A percentile compares a stretch with the other conserved stretches of the same genome.
These are phyloP conservation scores for Cantharis rustica DNA, from an alignment of 2,888 invertebrate species.

Conservation along the genomic window DNA sequence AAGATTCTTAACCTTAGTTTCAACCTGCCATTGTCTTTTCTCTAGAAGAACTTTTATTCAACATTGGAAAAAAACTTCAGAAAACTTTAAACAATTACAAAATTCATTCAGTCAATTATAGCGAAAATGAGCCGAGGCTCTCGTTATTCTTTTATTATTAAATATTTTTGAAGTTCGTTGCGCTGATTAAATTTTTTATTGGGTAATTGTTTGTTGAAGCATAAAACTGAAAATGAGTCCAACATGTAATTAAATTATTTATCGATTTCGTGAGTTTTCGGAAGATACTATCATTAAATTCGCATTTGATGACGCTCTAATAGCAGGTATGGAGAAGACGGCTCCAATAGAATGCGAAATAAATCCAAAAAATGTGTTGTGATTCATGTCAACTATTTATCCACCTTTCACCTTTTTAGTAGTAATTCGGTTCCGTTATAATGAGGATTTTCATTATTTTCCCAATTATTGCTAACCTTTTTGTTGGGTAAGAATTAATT, in stretches of 20 bases:
- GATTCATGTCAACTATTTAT: neutral
- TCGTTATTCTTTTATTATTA: neutral
- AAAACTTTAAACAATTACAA: neutral
- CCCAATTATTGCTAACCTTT: neutral
- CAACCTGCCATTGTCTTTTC: neutral
- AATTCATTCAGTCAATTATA: neutral
- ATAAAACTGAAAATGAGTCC: neutral
- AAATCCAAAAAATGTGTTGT: neutral
- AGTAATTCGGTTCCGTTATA: conserved; percentile 12
- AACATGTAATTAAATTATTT: conserved; percentile 4
- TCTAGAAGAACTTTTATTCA: neutral
- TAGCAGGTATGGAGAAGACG: conserved; percentile 3
- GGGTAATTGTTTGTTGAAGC: neutral
- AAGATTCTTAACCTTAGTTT: neutral
- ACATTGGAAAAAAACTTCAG: neutral
- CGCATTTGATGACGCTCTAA: conserved; percentile 12
- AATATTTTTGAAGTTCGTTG: neutral
- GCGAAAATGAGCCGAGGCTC: no score
- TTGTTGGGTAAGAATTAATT: neutral
- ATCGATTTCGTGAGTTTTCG: conserved; percentile 10
- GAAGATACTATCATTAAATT: conserved; percentile 4
- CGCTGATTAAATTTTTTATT: neutral
- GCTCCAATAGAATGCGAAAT: conserved; percentile 4
- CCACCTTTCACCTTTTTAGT: conserved; percentile 24
- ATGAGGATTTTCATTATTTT: conserved; percentile 6